Conservation (phyloP, 2,888 invertebrate species). For the Beris chalybata region DNA sequence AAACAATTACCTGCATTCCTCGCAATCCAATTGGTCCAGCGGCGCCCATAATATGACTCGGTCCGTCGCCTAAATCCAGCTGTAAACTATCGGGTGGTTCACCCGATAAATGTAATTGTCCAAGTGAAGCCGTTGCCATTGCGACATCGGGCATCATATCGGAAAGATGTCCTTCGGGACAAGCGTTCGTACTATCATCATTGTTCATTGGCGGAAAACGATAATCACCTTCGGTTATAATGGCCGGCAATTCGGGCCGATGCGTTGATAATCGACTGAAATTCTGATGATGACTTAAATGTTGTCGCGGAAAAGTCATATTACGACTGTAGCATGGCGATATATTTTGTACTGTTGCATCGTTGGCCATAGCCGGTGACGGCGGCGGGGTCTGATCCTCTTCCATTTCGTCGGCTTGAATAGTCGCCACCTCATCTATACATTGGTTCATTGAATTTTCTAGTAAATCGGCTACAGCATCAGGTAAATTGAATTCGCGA, state of each 20-base stretch:
- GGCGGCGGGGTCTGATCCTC: constrained; percentile 55
- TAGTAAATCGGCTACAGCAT: constrained; percentile 78
- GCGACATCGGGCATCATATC: constrained; percentile 92
- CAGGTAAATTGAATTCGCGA: constrained; percentile 91
- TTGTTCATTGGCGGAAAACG: constrained; percentile 48
- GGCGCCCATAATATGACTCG: constrained; percentile 62
- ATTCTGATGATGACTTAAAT: constrained; percentile 39
- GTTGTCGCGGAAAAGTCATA: constrained; percentile 65
- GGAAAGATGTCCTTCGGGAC: constrained; percentile 71
- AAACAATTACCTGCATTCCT: constrained; percentile 49
- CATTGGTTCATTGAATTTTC: constrained; percentile 58
- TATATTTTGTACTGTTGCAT: constrained; percentile 49
- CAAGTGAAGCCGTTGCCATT: constrained; percentile 80
- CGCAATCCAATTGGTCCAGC: constrained; percentile 51
- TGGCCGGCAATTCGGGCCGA: constrained; percentile 65
- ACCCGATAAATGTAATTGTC: constrained; percentile 63
- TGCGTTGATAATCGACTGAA: constrained; percentile 51
- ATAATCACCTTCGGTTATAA: constrained; percentile 66
- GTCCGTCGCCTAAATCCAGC: constrained; percentile 83
- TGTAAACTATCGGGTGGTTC: constrained; percentile 63
- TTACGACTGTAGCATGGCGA: constrained; percentile 62
- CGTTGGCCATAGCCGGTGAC: constrained; percentile 54
- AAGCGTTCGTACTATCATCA: constrained; percentile 56
- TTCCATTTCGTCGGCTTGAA: constrained; percentile 49
- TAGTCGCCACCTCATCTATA: constrained; percentile 46